A percentile compares a stretch with the other conserved stretches of the same genome.
These are phyloP conservation scores for Penaeus chinensis DNA, from an alignment of 1,140 invertebrate species.

Conservation along the genomic window DNA sequence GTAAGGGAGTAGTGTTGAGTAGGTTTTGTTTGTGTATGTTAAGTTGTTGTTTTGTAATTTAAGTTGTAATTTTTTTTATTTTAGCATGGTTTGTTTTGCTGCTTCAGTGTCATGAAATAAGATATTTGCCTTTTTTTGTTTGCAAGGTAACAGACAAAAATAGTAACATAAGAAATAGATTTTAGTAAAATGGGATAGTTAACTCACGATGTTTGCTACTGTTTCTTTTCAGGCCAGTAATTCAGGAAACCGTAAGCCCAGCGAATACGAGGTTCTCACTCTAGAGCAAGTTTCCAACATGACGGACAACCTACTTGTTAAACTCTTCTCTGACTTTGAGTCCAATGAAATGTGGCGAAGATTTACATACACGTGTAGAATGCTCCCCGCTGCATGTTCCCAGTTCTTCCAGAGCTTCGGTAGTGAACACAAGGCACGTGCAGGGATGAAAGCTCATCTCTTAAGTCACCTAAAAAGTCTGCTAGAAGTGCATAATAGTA, in stretches of 20 bases:
- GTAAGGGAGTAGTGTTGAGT: background rate
- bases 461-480: constrained; percentile 41
- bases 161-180: no score
- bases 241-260: constrained; percentile 34
- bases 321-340: constrained; percentile 46
- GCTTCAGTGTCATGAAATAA: no score
- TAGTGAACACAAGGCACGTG: constrained; percentile 49
- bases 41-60: background rate
- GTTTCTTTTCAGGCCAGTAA: constrained; percentile 25
- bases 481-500: constrained; percentile 44
- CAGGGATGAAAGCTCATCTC: constrained; percentile 47
- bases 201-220: background rate
- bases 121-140: no score
- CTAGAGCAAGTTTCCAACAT: constrained; percentile 39
- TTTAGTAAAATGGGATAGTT: no score
- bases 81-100: no score
- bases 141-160: no score
- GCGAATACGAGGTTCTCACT: constrained; percentile 44
- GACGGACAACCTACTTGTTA: constrained; percentile 49
- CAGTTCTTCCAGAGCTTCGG: constrained; percentile 55
- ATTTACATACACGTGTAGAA: constrained; percentile 47
- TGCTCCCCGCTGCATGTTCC: constrained; percentile 54
- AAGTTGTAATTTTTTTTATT: no score
- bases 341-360: constrained; percentile 52
- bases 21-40: background rate